Evolutionary conservation across 2,797 vertebrate genomes (phyloP), one percentile per base, ranked within the genome.

Genomic region (Natrix natrix): DNA sequence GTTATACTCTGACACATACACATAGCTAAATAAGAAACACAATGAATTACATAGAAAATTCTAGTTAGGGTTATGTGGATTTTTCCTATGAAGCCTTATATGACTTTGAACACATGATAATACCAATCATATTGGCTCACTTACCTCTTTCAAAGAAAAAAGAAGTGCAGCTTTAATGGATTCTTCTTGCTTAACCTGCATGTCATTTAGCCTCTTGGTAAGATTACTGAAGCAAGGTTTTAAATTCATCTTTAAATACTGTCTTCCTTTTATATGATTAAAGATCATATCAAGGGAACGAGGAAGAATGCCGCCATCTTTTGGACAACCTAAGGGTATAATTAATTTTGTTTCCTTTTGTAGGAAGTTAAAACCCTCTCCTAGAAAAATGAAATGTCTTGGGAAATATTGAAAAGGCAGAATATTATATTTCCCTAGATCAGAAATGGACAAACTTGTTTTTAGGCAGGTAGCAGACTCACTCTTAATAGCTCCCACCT

Each of bases 231-330:
- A 97, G 97, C 98, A 97, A 0, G 99, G 99, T 59, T 98, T 99
- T 93, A 99, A 95, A 94, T 99, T 98, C 98, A 99, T 98, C 37
- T 95, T 97, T 37, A 96, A 95, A 28, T 99, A 99, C 93, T 97
- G 98, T 20, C 94, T 97, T 17, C 97, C 98, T 92, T 87, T 94
- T 5, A 98, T 96, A 91, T 98, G 96, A 63, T 96, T 96, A 94
- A 99, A 99, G 88, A 98, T 97, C 86, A 97, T 94, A 17, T 98
- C 98, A 95, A 99, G 96, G 20, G 98, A 98, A 37, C 98, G 98
- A 48, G 98, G 98, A 57, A 99, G 97, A 92, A 99, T 98, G 17
- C 99, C 99, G 1, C 98, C 98, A 63, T 99, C 98, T 95, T 98
- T 99, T 52, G 96, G 93, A 90, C 98, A 98, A 57, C 99, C 99